A percentile compares a stretch with the other conserved stretches of the same genome.
phyloP scores from a whole-genome alignment of 2,888 invertebrate genomes.

The Sisyra nigra region DNA sequence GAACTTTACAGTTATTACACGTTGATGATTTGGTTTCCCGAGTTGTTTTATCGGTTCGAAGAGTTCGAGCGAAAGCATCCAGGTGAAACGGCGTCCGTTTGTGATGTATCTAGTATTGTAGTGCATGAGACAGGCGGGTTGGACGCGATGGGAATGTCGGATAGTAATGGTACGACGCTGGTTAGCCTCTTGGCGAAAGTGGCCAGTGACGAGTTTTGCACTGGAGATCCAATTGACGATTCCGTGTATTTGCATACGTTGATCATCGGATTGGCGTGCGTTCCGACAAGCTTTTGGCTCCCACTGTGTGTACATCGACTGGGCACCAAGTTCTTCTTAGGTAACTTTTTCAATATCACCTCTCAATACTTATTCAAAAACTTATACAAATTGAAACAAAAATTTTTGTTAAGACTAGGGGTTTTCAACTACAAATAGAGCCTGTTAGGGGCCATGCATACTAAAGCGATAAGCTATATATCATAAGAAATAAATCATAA shows the following conservation, averaged over 20 bases:
- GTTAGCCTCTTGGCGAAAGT: constrained; percentile 9
- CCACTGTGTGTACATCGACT: constrained; percentile 64
- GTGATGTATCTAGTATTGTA: constrained; percentile 56
- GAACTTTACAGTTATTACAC: constrained; percentile 77
- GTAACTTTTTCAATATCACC: constrained; percentile 36
- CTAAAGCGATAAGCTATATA: too few relatives aligned
- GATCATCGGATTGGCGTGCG: constrained; percentile 64
- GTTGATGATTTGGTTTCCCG: constrained; percentile 85
- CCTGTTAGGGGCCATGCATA: too few relatives aligned
- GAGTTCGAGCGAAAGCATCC: constrained; percentile 52
- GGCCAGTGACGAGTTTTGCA: constrained; percentile 38
- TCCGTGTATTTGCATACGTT: constrained; percentile 61
- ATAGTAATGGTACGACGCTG: too few relatives aligned
- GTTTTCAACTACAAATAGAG: too few relatives aligned
- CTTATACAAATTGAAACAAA: too few relatives aligned
- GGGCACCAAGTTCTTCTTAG: constrained; percentile 67
- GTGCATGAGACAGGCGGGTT: constrained; percentile 23
- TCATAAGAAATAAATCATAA: too few relatives aligned
- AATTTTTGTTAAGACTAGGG: too few relatives aligned
- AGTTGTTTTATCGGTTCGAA: constrained; percentile 70
- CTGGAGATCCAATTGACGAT: constrained; percentile 39
- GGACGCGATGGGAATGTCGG: neutral
- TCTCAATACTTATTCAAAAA: too few relatives aligned
- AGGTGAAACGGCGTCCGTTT: constrained; percentile 52
- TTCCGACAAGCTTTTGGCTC: constrained; percentile 64